A percentile compares a stretch with the other conserved stretches of the same genome.
Conservation (phyloP, 2,888 invertebrate genomes). For the Vesta saturnalis region DNA sequence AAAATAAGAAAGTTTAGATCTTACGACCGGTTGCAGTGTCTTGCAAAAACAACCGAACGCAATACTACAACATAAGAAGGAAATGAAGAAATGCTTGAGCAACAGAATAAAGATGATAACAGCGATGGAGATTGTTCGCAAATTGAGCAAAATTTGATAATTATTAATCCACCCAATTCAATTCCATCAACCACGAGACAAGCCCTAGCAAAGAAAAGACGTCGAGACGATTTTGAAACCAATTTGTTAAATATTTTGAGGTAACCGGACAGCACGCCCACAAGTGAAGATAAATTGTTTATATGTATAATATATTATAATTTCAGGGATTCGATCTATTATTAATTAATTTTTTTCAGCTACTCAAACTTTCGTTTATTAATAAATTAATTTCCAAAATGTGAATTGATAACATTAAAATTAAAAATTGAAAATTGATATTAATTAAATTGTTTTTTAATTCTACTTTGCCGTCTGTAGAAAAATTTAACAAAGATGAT, state of each 20-base stretch:
- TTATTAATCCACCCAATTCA: not conserved
- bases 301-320: no score
- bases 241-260: not conserved
- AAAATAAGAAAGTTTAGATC: not conserved
- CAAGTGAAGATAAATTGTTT: not conserved
- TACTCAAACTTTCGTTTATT: no score
- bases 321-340: no score
- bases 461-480: not conserved
- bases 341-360: no score
- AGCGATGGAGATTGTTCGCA: slow-evolving; percentile 11
- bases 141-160: not conserved
- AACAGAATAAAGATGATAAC: not conserved
- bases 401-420: no score
- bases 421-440: no score
- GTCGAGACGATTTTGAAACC: no score
- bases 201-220: not conserved
- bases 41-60: not conserved
- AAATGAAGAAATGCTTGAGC: no score
- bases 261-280: not conserved
- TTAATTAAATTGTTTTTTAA: no score
- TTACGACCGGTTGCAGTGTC: not conserved
- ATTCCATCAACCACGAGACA: not conserved
- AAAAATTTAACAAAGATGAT: not conserved
- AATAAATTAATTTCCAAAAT: no score
- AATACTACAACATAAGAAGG: not conserved